These are phyloP conservation scores for Drosophila teissieri DNA, from an alignment of 1,140 invertebrate species.

Conservation along the genomic window DNA sequence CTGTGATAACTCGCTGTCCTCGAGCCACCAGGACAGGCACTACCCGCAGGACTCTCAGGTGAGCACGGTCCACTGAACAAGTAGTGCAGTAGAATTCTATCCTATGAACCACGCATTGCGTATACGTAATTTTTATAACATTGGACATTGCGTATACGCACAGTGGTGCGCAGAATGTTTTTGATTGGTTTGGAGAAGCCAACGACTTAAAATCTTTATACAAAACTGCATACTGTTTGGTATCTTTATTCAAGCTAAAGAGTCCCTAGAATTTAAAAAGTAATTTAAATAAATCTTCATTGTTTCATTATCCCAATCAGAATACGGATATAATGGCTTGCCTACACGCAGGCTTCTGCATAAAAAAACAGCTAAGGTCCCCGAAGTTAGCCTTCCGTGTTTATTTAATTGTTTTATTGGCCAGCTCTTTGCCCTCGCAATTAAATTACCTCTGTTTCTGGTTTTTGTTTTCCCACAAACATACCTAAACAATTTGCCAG, in stretches of 20 bases:
- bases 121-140: neutral
- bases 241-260: neutral
- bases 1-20: slow-evolving; percentile 88
- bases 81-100: no score
- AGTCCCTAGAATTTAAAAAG: neutral
- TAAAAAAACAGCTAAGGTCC: slow-evolving; percentile 4
- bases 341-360: neutral
- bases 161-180: neutral
- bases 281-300: neutral
- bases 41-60: slow-evolving; percentile 89
- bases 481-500: slow-evolving; percentile 31
- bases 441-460: slow-evolving; percentile 34
- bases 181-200: neutral
- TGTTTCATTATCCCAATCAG: neutral
- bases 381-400: slow-evolving; percentile 21
- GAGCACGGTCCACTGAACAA: slow-evolving; percentile 18
- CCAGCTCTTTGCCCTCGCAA: slow-evolving; percentile 21
- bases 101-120: no score
- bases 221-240: no score
- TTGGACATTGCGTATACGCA: neutral
- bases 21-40: slow-evolving; percentile 87
- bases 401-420: slow-evolving; percentile 47
- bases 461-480: slow-evolving; percentile 34
- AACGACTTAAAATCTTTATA: no score
- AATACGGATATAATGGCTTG: neutral